These are phyloP conservation scores for Odontothrips loti DNA, from an alignment of 2,888 invertebrate species.

Conservation along the genomic window DNA sequence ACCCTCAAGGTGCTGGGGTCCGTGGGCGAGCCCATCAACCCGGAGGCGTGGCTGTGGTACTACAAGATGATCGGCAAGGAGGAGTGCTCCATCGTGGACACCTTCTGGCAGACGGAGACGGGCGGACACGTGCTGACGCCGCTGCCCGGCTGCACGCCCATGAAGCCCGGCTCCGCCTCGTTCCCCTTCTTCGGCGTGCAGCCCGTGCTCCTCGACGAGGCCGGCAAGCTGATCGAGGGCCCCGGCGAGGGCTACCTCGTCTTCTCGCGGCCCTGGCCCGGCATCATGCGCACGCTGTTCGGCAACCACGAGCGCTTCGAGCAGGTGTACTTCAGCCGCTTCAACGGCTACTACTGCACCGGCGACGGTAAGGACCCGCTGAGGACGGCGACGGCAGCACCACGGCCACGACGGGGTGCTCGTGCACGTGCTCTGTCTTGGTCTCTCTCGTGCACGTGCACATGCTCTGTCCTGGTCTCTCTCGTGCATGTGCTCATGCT, in stretches of 20 bases:
- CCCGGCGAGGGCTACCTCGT: constrained; percentile 93
- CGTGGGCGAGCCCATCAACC: constrained; percentile 98
- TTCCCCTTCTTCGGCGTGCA: constrained; percentile 97
- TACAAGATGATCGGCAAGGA: constrained; percentile 75
- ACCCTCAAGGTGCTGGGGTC: constrained; percentile 82
- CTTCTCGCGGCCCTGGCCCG: constrained; percentile 95
- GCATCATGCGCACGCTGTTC: constrained; percentile 92
- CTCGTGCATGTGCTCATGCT: background rate
- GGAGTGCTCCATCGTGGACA: constrained; percentile 90
- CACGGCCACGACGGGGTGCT: background rate
- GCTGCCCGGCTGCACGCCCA: constrained; percentile 90
- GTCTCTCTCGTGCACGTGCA: constrained; percentile 30
- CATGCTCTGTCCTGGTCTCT: background rate
- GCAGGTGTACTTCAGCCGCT: constrained; percentile 90
- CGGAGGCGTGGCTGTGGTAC: constrained; percentile 98
- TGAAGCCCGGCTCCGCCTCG: constrained; percentile 96
- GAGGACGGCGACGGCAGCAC: constrained; percentile 4
- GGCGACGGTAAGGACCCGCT: constrained; percentile 88
- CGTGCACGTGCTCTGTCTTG: constrained; percentile 30
- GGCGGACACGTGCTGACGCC: constrained; percentile 97
- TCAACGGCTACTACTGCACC: constrained; percentile 95
- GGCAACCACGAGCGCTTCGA: constrained; percentile 87
- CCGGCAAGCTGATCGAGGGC: constrained; percentile 77
- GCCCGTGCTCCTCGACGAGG: constrained; percentile 81
- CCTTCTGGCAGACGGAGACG: constrained; percentile 99